A percentile compares a stretch with the other conserved stretches of the same genome.
phyloP scores from a whole-genome alignment of 2,113 vertebrate genomes.

The Oncorhynchus masou region DNA sequence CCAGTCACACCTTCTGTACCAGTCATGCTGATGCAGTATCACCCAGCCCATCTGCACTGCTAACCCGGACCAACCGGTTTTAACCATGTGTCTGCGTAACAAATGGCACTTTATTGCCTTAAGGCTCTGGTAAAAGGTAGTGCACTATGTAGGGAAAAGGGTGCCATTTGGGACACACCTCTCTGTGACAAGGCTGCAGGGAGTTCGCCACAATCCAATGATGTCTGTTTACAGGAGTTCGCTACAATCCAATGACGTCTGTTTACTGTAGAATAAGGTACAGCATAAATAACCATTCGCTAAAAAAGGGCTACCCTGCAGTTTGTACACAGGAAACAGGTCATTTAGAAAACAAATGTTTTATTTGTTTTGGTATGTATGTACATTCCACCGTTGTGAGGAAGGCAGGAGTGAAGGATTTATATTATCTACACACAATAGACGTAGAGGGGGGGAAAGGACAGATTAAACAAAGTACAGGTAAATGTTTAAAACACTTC shows the following conservation, averaged over 20 bases:
- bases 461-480: background rate
- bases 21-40: constrained; percentile 19
- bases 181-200: background rate
- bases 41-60: constrained; percentile 12
- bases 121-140: no score
- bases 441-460: background rate
- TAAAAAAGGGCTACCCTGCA: no score
- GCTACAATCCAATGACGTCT: background rate
- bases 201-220: background rate
- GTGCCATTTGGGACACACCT: no score
- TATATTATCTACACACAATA: background rate
- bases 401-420: no score
- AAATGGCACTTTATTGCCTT: no score
- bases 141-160: no score
- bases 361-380: no score
- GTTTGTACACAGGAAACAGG: background rate
- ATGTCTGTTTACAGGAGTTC: background rate
- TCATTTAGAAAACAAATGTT: no score
- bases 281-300: no score
- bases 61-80: constrained; percentile 45
- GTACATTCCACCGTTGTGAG: no score
- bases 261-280: background rate
- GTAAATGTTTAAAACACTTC: background rate
- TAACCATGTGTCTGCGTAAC: background rate
- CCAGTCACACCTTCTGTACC: background rate